Base-by-base conservation (phyloP, 2,888 invertebrate species). In the Crossocerus cetratus region DNA sequence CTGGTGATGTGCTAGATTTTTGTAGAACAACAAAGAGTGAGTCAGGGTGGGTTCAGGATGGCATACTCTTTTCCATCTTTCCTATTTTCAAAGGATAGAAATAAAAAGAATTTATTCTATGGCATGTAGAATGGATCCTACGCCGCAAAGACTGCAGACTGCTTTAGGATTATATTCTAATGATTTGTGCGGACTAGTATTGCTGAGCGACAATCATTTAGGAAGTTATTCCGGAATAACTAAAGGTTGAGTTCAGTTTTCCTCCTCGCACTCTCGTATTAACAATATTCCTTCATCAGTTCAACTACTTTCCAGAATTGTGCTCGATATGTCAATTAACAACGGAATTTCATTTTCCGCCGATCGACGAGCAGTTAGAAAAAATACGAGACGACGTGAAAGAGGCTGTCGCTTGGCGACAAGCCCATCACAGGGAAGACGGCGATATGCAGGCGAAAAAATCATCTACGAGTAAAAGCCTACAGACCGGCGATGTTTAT, bases 321-420 rank as follows among this genome's bases (percentile, higher is more conserved):
- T 92, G 93, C 62, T 92, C 92, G 64, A 92, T 95, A 58, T 95
- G 95, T 86, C 94, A 95, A 84, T 92, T 93, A 88, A 96, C 96
- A 0, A 97, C 99, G 1, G 99, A 99, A 90, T 97, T 99, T 88
- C 99, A 99, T 92, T 99, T 99, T 91, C 92, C 94, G 0, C 93
- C 95, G 86, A 92, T 98, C 72, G 97, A 97, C 81, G 94, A 94
- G 74, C 99, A 99, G 91, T 91, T 99, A 74, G 94, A 95, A 82
- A 93, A 93, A 85, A 93, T 96, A 75, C 91, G 92, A 67, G 92
- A 93, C 61, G 91, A 92, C 83, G 91, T 94, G 45, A 91, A 92
- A 82, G 91, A 92, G 32, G 93, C 93, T 71, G 93, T 93, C 49
- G 91, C 92, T 3, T 91, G 90, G 90, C 86, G 89, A 43, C 89